Conservation (phyloP, 2,113 vertebrate genomes). For the Macquaria australasica region DNA sequence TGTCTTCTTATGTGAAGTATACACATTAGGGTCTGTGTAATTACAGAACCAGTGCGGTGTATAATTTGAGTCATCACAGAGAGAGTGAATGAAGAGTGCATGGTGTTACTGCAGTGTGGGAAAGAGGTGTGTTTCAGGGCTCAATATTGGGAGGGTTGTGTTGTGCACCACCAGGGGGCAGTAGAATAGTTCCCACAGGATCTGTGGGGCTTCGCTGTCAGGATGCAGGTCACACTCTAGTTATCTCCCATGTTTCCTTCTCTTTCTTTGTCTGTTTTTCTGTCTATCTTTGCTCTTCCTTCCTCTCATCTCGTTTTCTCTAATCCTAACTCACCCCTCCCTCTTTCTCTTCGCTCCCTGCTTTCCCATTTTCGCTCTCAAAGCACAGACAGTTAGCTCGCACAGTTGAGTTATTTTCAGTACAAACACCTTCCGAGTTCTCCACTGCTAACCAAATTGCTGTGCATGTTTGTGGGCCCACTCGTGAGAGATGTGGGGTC, state of each 20-base stretch:
- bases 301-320: conserved; percentile 8
- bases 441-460: conserved; percentile 16
- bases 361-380: conserved; percentile 2
- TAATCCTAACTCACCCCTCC: background rate
- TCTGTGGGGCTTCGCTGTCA: conserved; percentile 18
- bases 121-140: conserved; percentile 38
- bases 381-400: background rate
- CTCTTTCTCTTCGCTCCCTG: background rate
- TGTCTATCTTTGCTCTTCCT: conserved; percentile 18
- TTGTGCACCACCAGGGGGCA: conserved; percentile 83
- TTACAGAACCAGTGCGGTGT: conserved; percentile 41
- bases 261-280: conserved; percentile 12
- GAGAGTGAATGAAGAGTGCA: conserved; percentile 40
- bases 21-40: conserved; percentile 53
- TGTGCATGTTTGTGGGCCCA: conserved; percentile 18
- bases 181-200: conserved; percentile 77
- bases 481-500: conserved; percentile 32
- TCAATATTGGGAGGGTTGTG: background rate
- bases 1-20: conserved; percentile 28
- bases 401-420: conserved; percentile 29
- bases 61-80: conserved; percentile 64
- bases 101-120: conserved; percentile 43
- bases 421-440: conserved; percentile 19
- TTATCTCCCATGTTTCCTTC: conserved; percentile 48
- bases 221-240: conserved; percentile 64